These are phyloP conservation scores for Eumaeus atala DNA, from an alignment of 1,140 invertebrate species.

Conservation along the genomic window DNA sequence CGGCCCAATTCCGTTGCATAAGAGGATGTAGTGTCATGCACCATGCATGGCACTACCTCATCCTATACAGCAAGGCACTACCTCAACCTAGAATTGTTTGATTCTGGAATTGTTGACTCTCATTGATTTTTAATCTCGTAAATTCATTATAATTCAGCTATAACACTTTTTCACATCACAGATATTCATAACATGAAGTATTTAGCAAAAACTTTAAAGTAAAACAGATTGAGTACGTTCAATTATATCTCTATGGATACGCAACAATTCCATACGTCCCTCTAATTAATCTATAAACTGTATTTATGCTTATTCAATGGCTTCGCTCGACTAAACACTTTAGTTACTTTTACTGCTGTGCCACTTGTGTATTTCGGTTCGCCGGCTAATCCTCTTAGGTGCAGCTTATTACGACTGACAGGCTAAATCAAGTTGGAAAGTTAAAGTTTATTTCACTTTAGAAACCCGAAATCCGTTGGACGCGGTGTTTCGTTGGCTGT, in stretches of 20 bases:
- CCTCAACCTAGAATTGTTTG: too few relatives aligned
- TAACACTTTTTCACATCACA: slow-evolving; percentile 1
- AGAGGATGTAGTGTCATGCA: too few relatives aligned
- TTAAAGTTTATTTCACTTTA: slow-evolving; percentile 49
- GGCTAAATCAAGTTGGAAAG: slow-evolving; percentile 40
- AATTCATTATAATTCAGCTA: not conserved
- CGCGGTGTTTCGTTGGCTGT: slow-evolving; percentile 39
- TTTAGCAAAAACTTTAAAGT: too few relatives aligned
- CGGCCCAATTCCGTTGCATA: too few relatives aligned
- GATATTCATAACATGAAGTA: too few relatives aligned
- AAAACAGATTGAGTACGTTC: too few relatives aligned
- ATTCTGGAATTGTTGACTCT: too few relatives aligned
- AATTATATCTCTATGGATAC: not conserved
- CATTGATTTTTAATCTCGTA: too few relatives aligned
- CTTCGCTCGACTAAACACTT: not conserved
- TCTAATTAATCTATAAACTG: not conserved
- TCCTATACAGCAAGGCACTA: too few relatives aligned
- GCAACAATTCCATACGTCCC: not conserved
- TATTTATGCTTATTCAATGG: slow-evolving; percentile 1
- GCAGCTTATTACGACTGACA: slow-evolving; percentile 32
- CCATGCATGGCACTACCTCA: too few relatives aligned
- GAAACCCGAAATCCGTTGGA: slow-evolving; percentile 39
- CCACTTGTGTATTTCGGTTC: slow-evolving; percentile 9
- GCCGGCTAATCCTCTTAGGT: slow-evolving; percentile 17
- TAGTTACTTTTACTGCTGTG: slow-evolving; percentile 32